These are phyloP conservation scores for Melozone crissalis DNA, from an alignment of 2,113 vertebrate genomes.

Conservation along the genomic window DNA sequence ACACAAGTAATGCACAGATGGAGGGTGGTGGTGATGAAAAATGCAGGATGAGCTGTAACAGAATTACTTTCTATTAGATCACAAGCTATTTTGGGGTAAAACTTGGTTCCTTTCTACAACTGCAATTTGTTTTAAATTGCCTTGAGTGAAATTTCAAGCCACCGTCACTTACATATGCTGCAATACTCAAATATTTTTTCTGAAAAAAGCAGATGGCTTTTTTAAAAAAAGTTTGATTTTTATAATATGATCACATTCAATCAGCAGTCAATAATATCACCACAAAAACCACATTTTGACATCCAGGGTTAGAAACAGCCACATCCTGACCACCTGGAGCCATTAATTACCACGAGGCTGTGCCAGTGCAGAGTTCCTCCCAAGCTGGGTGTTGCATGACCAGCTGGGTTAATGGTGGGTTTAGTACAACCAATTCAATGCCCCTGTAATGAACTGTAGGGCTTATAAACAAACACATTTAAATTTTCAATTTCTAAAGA, in stretches of 20 bases:
- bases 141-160: neutral
- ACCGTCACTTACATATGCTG: neutral
- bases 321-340: neutral
- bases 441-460: neutral
- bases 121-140: neutral
- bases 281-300: neutral
- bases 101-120: neutral
- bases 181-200: neutral
- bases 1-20: conserved; percentile 47
- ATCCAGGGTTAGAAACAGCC: neutral
- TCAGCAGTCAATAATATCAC: neutral
- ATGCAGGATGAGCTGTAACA: conserved; percentile 28
- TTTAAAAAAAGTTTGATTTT: neutral
- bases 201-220: neutral
- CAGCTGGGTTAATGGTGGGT: neutral
- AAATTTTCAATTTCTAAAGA: neutral
- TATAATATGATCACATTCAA: neutral
- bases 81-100: conserved; percentile 21
- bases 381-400: neutral
- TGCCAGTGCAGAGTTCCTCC: neutral
- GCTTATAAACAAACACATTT: neutral
- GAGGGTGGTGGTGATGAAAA: conserved; percentile 8
- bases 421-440: neutral
- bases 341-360: neutral
- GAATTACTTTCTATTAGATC: conserved; percentile 27